Evolutionary conservation across 2,797 vertebrate genomes (phyloP).

Genomic region (Geotrypetes seraphini): DNA sequence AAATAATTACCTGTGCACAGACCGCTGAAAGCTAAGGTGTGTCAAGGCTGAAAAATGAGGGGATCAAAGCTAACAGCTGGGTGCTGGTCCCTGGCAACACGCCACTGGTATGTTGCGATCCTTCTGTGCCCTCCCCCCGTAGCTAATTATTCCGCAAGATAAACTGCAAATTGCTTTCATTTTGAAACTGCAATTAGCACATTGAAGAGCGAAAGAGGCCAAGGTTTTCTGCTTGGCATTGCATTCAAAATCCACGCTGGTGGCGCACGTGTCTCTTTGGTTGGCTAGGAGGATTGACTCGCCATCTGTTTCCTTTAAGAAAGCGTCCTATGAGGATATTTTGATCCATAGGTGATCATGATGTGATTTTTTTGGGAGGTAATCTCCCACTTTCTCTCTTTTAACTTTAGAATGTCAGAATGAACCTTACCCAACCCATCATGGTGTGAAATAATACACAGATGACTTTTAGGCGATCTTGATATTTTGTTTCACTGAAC

Average conservation of each 20-base stretch:
- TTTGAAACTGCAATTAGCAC: not conserved
- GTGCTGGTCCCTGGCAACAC: slow-evolving; percentile 4
- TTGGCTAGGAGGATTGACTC: not conserved
- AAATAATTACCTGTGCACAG: not conserved
- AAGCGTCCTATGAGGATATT: too few relatives aligned
- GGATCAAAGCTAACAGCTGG: not conserved
- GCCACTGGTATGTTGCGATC: slow-evolving; percentile 9
- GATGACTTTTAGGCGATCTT: too few relatives aligned
- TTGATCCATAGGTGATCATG: too few relatives aligned
- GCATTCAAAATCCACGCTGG: not conserved
- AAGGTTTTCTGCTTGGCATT: not conserved
- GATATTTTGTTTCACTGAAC: too few relatives aligned
- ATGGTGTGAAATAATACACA: too few relatives aligned
- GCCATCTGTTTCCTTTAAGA: not conserved
- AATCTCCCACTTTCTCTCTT: too few relatives aligned
- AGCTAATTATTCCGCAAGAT: slow-evolving; percentile 8
- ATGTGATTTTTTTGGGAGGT: too few relatives aligned
- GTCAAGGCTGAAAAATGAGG: not conserved
- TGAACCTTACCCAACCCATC: too few relatives aligned
- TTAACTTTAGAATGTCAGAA: too few relatives aligned
- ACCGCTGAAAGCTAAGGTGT: not conserved
- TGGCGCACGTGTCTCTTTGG: not conserved
- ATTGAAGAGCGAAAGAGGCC: not conserved
- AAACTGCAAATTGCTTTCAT: not conserved
- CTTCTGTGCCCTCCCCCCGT: not conserved